phyloP scores from a whole-genome alignment of 1,140 invertebrate genomes.

The Pararge aegeria region DNA sequence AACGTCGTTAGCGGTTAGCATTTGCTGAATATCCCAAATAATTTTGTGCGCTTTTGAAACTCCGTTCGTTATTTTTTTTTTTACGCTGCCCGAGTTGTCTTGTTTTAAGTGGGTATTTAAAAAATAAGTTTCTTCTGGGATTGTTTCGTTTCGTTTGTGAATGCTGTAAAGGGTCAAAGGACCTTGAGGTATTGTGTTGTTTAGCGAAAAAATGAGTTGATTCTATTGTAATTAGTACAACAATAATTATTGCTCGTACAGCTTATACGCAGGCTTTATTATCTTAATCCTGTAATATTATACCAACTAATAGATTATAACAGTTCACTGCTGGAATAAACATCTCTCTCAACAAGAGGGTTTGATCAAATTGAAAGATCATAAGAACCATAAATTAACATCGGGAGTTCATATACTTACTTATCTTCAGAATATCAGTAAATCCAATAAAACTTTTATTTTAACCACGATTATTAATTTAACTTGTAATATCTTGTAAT shows the following conservation, averaged over 20 bases:
- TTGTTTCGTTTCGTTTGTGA: slow-evolving; percentile 35
- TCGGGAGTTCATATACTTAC: too few relatives aligned
- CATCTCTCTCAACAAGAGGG: too few relatives aligned
- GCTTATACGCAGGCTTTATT: not conserved
- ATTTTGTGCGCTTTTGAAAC: slow-evolving; percentile 49
- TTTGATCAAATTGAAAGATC: too few relatives aligned
- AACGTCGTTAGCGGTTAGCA: slow-evolving; percentile 69
- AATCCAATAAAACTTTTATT: too few relatives aligned
- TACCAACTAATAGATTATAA: not conserved
- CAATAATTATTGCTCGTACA: not conserved
- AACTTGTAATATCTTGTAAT: too few relatives aligned
- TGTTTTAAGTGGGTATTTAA: slow-evolving; percentile 50
- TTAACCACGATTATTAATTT: too few relatives aligned
- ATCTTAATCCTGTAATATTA: not conserved
- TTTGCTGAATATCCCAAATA: slow-evolving; percentile 71
- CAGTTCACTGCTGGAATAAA: too few relatives aligned
- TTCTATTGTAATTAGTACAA: not conserved
- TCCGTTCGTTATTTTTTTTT: slow-evolving; percentile 47
- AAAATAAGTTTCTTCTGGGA: slow-evolving; percentile 47
- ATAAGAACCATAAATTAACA: too few relatives aligned
- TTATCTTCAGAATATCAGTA: too few relatives aligned
- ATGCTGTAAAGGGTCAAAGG: slow-evolving; percentile 16
- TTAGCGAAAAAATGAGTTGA: not conserved
- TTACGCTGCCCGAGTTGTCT: slow-evolving; percentile 37
- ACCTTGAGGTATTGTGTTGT: slow-evolving; percentile 17